phyloP scores from a whole-genome alignment of 2,797 vertebrate species.

The Eurystomus glaucurus region DNA sequence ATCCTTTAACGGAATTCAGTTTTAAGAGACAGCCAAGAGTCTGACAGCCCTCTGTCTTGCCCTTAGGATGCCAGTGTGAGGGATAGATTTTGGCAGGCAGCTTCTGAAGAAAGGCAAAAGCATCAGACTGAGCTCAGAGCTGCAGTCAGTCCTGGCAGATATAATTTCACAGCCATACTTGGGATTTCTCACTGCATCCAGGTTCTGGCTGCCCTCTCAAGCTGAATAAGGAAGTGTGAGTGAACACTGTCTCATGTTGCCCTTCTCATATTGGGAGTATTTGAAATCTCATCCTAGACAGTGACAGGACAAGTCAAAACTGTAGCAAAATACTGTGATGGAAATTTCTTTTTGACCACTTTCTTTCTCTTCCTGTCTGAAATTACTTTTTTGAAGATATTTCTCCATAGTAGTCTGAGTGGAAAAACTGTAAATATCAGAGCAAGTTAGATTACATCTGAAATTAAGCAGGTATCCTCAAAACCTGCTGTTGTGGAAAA shows the following conservation, averaged over 20 bases:
- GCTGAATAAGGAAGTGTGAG: slow-evolving; percentile 65
- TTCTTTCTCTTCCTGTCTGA: not conserved
- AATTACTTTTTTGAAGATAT: not conserved
- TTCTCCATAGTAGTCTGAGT: not conserved
- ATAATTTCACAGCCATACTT: slow-evolving; percentile 41
- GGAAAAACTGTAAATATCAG: not conserved
- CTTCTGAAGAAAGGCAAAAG: slow-evolving; percentile 6
- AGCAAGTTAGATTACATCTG: not conserved
- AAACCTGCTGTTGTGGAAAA: not conserved
- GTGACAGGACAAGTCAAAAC: not conserved
- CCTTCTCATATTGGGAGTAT: not conserved
- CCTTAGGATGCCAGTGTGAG: not conserved
- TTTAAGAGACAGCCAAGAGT: not conserved
- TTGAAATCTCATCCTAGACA: not conserved
- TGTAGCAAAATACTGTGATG: not conserved
- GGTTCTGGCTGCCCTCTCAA: not conserved
- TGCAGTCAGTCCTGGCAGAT: not conserved
- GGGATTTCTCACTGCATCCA: slow-evolving; percentile 11
- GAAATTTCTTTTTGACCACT: not conserved
- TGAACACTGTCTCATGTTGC: not conserved
- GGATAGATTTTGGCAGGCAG: not conserved
- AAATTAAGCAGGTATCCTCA: not conserved
- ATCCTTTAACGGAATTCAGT: not conserved
- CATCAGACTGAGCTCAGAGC: not conserved
- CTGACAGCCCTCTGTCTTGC: not conserved